A percentile compares a stretch with the other conserved stretches of the same genome.
These are phyloP conservation scores for Eidolon helvum DNA, from an alignment of 2,113 vertebrate genomes.

Conservation along the genomic window DNA sequence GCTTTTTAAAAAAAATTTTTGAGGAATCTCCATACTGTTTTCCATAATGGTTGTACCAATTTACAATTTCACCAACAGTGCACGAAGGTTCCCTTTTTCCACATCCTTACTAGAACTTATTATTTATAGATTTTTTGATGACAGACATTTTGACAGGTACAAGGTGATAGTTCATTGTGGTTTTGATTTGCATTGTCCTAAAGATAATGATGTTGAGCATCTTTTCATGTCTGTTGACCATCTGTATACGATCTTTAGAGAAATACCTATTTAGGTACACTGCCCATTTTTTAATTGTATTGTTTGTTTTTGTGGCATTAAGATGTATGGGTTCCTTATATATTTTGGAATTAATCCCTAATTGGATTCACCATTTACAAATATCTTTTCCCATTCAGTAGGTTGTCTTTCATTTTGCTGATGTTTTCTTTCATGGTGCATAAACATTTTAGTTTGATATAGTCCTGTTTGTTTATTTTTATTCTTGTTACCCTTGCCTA, in stretches of 20 bases:
- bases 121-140: neutral
- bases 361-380: neutral
- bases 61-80: neutral
- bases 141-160: neutral
- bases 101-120: neutral
- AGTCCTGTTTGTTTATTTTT: neutral
- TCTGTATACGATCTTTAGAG: neutral
- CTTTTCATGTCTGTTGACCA: neutral
- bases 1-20: neutral
- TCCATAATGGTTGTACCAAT: neutral
- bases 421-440: neutral
- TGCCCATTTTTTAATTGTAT: neutral
- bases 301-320: neutral
- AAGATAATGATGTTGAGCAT: neutral
- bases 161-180: neutral
- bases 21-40: neutral
- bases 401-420: neutral
- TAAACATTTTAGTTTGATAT: neutral
- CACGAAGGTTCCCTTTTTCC: neutral
- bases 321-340: neutral
- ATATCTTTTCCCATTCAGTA: neutral
- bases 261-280: neutral
- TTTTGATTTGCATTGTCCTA: neutral
- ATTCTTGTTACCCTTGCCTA: neutral
- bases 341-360: neutral